Base-by-base conservation (phyloP, 2,888 invertebrate species). In the Sphaerolaimus hirsutus region DNA sequence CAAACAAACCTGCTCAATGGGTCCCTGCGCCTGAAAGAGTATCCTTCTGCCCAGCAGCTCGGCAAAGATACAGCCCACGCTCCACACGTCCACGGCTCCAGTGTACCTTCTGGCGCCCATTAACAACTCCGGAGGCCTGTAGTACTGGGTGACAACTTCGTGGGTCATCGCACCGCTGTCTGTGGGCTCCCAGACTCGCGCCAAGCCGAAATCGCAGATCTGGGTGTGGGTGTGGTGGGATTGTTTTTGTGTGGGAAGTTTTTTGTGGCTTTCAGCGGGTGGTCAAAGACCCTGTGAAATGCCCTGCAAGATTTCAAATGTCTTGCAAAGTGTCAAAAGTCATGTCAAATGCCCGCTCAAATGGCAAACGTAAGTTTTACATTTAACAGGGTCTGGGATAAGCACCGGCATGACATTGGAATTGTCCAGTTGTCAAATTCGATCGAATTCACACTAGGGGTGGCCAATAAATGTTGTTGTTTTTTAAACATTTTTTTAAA, bases 81-180 rank as follows among this genome's bases (percentile, higher is more conserved):
- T 87, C 97, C 97, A 97, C 46, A 97, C 84, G 66, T 97, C 97
- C 41, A 97, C 86, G 3, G 89, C 84, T 12, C 81, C 81, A 7
- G 83, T 79, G 70, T 97, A 97, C 65, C 91, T 51, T 58, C 81
- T 78, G 27, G 93, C 87, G 27, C 97, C 97, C 91, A 97, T 93
- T 50, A 97, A 73, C 59, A 97, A 84, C 71, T 97, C 97, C 1
- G 97, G 97, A 23, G 93, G 89, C 53, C 97, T 76, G 71, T 97
- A 97, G 71, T 97, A 97, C 72, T 97, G 97, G 54, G 97, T 97
- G 51, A 97, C 97, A 52, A 97, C 97, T 70, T 97, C 97, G 69
- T 93, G 93, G 32, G 97, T 97, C 93, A 97, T 93, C 67, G 82
- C 79, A 67, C 81, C 80, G 60, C 76, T 76, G 60, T 79, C 77